Base-by-base conservation (phyloP, 2,888 invertebrate genomes). In the Chromoteleia sp. region DNA sequence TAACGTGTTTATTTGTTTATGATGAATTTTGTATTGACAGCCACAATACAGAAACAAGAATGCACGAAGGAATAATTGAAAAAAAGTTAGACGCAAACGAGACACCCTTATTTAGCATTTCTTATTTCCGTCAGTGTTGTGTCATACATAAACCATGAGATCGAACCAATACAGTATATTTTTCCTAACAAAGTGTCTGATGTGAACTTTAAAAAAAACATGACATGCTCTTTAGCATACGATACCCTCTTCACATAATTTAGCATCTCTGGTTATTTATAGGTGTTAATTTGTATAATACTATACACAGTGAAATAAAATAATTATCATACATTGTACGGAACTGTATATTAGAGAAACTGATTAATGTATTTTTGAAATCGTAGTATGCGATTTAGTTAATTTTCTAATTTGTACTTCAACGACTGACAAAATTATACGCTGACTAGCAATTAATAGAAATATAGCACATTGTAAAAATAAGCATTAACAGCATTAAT, bases 131-230 rank as follows among this genome's bases (percentile, higher is more conserved):
- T 36, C 76, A 61, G 36, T 19, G 41, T 43, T 33, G 45, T 39
- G 61, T 21, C 61, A 77, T 68, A 70, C 76, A 61, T 77, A 70
- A 68, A 77, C 36, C 61, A 76, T 68, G 59, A 68, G 59, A 52
- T 59, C 17, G 56, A 63, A 67, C 48, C 70, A 48, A 56, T 58
- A 50, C 58, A 75, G 36, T 50, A 48, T 48, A 58, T 63, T 39
- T 67, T 48, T n/a, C 30, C 21, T 41, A 67, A 65, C 74, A 65
- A 65, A 67, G 48, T 67, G 54, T 67, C 48, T 36, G 50, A 29
- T 29, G 54, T 25, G 73, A 43, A 63, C 33, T 54, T 48, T 12
- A 45, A 63, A 50, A 45, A 59, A 58, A 41, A 65, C 48, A 52
- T 43, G 48, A 52, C 67, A 56, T 65, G 65, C 63, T 54, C n/a